Conservation (phyloP, 1,140 invertebrate genomes). For the Zaprionus capensis region DNA sequence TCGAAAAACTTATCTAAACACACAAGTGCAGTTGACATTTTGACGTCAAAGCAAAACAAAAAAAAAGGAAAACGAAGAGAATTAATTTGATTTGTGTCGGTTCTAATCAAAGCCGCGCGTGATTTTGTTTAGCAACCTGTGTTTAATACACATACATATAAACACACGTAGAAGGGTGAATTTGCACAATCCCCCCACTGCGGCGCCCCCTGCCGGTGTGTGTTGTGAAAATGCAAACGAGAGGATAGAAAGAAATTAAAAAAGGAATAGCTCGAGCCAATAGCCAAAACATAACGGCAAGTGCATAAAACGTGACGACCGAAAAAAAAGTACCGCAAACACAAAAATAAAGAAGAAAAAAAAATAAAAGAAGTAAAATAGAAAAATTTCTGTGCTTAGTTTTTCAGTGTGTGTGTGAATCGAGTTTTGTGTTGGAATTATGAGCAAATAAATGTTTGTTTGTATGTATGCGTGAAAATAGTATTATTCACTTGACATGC, state of each 20-base stretch:
- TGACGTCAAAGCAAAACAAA: slow-evolving; percentile 44
- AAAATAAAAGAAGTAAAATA: slow-evolving; percentile 16
- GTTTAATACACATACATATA: slow-evolving; percentile 8
- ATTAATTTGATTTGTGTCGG: slow-evolving; percentile 46
- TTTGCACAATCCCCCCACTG: slow-evolving; percentile 3
- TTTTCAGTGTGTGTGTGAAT: slow-evolving; percentile 27
- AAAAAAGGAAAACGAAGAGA: slow-evolving; percentile 15
- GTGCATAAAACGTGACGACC: slow-evolving; percentile 53
- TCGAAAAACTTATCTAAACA: slow-evolving; percentile 36
- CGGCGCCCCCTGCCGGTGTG: slow-evolving; percentile 25
- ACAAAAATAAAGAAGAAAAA: slow-evolving; percentile 16
- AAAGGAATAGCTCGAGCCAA: slow-evolving; percentile 36
- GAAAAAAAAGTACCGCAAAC: slow-evolving; percentile 31
- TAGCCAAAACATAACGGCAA: slow-evolving; percentile 54
- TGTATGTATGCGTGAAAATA: slow-evolving; percentile 12
- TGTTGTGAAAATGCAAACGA: slow-evolving; percentile 57
- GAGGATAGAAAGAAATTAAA: slow-evolving; percentile 36
- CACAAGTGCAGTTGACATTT: slow-evolving; percentile 42
- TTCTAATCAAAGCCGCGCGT: slow-evolving; percentile 54
- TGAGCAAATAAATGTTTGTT: slow-evolving; percentile 50
- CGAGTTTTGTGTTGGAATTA: slow-evolving; percentile 60
- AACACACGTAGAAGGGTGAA: slow-evolving; percentile 23
- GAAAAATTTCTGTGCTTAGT: slow-evolving; percentile 34
- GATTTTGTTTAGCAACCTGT: slow-evolving; percentile 55
- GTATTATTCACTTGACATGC: slow-evolving; percentile 13